Base-by-base conservation (phyloP, 2,888 invertebrate species). In the Achlya flavicornis region DNA sequence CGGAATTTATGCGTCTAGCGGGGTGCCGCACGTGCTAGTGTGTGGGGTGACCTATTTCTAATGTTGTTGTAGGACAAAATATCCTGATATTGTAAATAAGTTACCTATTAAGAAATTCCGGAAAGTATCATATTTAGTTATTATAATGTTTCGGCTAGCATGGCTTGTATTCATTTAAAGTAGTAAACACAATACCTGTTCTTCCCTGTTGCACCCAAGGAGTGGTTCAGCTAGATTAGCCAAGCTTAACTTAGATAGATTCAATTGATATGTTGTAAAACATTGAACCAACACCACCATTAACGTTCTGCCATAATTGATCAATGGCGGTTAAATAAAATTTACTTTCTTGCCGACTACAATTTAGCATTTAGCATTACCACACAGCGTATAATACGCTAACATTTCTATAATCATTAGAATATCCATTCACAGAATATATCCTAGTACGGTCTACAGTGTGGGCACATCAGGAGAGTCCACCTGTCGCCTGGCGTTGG, bases 1-100 rank as follows among this genome's bases (percentile, higher is more conserved):
- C 66, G 75, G 78, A 87, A 90, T 90, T 90, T 90, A 89, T 89
- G 86, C 87, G 88, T 86, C 83, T 85, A 81, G 76, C 77, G 79
- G 87, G 86, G 83, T 74, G 81, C 65, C 77, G 82, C 89, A 90
- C 89, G 89, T 90, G 89, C 84, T 75, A 65, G 63, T 53, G 43
- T 61, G 64, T 77, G 67, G 68, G 76, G 81, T 77, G 72, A 70
- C 84, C 71, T 64, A 57, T 19, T 48, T 57, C 63, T 16, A 63
- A 61, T 61, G 57, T 41, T 26, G 63, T 41, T 58, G 57, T 57
- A n/a, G 48, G 35, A 59, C 33, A 58, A 60, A 19, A 38, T 61
- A 35, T 57, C 48, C 14, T 8, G n/a, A 7, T 3, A 16, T 4
- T 16, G 5, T 1, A n/a, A 16, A 53, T 5, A 19, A 53, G 6